Conservation (phyloP, 2,113 vertebrate genomes). For the Trogon melanurus region DNA sequence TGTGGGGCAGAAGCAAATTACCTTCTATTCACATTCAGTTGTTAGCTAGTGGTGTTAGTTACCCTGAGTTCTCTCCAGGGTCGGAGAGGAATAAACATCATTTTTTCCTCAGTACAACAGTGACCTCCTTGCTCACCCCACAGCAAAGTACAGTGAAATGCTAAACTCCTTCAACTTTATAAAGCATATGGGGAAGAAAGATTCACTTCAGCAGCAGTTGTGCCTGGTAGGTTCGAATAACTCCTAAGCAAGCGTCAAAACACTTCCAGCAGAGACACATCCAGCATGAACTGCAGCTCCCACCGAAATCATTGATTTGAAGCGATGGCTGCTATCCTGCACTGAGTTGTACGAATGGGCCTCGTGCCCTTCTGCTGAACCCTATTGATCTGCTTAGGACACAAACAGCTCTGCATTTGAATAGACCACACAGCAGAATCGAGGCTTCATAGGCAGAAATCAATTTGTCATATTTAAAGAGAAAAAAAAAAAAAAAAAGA, state of each 20-base stretch:
- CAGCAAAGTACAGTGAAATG: background rate
- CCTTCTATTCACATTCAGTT: background rate
- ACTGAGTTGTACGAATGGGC: background rate
- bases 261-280: background rate
- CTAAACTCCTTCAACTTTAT: background rate
- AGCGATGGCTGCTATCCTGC: background rate
- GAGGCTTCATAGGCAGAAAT: background rate
- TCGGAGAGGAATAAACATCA: background rate
- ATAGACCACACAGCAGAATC: background rate
- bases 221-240: background rate
- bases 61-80: background rate
- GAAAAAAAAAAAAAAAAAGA: background rate
- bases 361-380: background rate
- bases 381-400: background rate
- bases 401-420: background rate
- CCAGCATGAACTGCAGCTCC: background rate
- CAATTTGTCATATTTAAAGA: background rate
- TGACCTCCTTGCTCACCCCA: background rate
- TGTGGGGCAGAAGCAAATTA: background rate
- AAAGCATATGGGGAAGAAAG: background rate
- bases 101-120: accelerated
- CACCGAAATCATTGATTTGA: background rate
- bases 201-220: background rate
- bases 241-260: background rate
- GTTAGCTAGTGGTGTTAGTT: background rate